Evolutionary conservation across 2,113 vertebrate species (phyloP), one percentile per base, ranked within the genome.

Genomic region (Rhegmatorhina hoffmannsi): DNA sequence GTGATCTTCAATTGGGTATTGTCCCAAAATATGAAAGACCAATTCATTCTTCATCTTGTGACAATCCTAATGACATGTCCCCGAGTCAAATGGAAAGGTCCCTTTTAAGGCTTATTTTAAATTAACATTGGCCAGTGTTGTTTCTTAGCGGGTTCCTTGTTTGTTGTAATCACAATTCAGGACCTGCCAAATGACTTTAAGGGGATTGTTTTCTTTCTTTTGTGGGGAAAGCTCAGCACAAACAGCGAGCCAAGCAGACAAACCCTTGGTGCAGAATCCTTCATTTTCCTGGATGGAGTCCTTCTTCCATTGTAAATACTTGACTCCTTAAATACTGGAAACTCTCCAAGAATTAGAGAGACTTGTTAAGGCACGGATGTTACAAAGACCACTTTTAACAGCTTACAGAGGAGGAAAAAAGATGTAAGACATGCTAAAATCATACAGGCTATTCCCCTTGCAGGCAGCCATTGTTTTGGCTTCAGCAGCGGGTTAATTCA

Each of bases 281-380:
- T 86, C 31, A 2, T 80, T 91, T 69, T 62, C 55, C 38, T 94
- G 84, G 40, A 69, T 77, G 72, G 79, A 87, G 80, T 78, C 63
- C 88, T 91, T 94, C 73, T 85, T 84, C 72, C 62, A 87, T 93
- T 94, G 72, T 89, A 89, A 79, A 84, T 93, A 87, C 79, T 84
- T 90, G 89, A 95, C 95, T 94, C 81, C 81, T 64, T 34, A 62
- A 94, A 83, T 69, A 62, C 84, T 97, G 95, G 95, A 93, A 92
- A 33, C 68, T 73, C 62, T 97, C 97, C 95, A 96, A 95, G 56
- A 90, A 80, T 84, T 29, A 44, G 79, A 76, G 68, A 63, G 66
- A 70, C 87, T 82, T 93, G 90, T 91, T 91, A 92, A 89, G 78
- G 80, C 87, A 44, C 3, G 70, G 91, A 64, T 75, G 82, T 89